Evolutionary conservation across 2,113 vertebrate species (phyloP).

Genomic region (Ahaetulla prasina): DNA sequence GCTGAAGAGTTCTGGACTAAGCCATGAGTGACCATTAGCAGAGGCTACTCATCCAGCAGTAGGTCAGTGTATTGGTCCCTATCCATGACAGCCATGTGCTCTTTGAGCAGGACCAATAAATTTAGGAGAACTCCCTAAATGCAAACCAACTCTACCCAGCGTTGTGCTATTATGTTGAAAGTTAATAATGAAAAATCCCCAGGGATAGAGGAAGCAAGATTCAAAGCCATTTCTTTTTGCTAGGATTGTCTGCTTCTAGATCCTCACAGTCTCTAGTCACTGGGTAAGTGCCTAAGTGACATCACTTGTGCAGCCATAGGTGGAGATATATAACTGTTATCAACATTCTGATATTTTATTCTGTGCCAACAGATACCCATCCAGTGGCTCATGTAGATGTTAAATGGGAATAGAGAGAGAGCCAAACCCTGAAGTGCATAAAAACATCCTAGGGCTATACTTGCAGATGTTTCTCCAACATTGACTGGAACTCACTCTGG

Average conservation of each 20-base stretch:
- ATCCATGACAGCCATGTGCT: background rate
- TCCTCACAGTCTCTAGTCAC: background rate
- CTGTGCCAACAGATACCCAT: background rate
- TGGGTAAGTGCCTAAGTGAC: background rate
- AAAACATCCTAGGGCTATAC: background rate
- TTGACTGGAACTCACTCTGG: background rate
- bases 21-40: background rate
- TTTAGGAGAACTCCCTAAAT: background rate
- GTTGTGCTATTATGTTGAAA: background rate
- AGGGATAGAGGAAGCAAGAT: background rate
- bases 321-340: background rate
- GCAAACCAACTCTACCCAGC: background rate
- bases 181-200: background rate
- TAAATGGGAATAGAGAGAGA: background rate
- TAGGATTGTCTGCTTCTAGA: background rate
- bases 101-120: background rate
- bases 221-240: background rate
- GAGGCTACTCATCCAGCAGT: background rate
- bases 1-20: background rate
- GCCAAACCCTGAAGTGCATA: background rate
- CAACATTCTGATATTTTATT: background rate
- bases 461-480: background rate
- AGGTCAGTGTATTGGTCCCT: background rate
- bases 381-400: background rate
- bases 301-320: background rate